phyloP scores from a whole-genome alignment of 92 coral and sea anemone species.

The Heteractis magnifica region DNA sequence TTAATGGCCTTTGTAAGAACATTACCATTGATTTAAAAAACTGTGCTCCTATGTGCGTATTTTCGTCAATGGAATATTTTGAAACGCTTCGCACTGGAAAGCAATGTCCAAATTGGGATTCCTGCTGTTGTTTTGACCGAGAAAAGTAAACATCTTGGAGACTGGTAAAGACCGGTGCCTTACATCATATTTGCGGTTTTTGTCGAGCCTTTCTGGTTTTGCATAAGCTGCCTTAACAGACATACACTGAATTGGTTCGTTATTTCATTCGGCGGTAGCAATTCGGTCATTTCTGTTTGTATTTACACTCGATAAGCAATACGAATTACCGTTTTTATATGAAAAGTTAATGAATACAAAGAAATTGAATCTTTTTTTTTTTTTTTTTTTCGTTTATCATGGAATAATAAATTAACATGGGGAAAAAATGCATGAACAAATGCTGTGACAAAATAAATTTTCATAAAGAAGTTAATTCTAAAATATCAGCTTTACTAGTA shows the following conservation, averaged over 20 bases:
- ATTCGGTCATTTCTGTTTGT: neutral
- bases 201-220: neutral
- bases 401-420: constrained; percentile 1
- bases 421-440: neutral
- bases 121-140: neutral
- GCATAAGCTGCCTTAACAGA: neutral
- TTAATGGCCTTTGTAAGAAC: neutral
- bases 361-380: neutral
- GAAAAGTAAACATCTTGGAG: neutral
- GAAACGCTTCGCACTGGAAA: neutral
- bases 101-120: neutral
- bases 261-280: neutral
- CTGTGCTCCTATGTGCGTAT: too few species aligned
- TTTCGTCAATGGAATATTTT: neutral
- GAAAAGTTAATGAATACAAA: constrained; percentile 1
- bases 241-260: neutral
- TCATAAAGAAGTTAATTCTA: neutral
- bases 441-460: neutral
- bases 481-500: neutral
- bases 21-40: neutral
- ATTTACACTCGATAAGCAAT: neutral
- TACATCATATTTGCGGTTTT: neutral
- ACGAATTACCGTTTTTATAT: neutral
- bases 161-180: constrained; percentile 1
- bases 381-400: neutral